A percentile compares a stretch with the other conserved stretches of the same genome.
Evolutionary conservation across 2,113 vertebrate genomes (phyloP).

Genomic region (Pongo pygmaeus): DNA sequence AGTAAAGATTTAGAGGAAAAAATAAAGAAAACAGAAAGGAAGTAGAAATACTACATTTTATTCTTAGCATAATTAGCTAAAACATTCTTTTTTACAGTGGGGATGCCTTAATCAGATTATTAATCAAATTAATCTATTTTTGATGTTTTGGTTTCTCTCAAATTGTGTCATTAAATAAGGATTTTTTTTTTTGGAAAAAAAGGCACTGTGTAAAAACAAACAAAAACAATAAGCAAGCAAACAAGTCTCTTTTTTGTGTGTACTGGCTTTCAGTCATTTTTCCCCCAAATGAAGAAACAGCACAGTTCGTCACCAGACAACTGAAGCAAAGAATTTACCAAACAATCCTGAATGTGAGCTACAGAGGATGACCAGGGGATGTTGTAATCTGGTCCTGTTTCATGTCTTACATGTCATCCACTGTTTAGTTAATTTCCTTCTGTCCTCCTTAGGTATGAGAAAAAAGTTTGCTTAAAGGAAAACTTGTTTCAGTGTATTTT

Average conservation of each 20-base stretch:
- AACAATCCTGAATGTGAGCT: background rate
- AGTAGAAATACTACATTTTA: background rate
- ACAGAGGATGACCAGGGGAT: constrained; percentile 21
- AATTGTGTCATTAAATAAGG: background rate
- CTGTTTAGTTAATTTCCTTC: constrained; percentile 26
- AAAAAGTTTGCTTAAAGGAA: background rate
- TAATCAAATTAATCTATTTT: background rate
- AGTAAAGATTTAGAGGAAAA: background rate
- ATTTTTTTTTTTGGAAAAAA: background rate
- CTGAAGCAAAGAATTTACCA: background rate
- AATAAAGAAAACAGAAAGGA: background rate
- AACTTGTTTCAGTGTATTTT: background rate
- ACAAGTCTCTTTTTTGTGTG: background rate
- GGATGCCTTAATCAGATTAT: background rate
- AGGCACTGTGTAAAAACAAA: background rate
- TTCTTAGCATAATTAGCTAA: background rate
- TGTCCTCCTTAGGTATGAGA: background rate
- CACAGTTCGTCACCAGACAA: background rate
- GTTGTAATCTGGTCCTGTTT: constrained; percentile 33
- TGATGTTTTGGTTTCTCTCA: background rate
- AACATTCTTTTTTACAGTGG: background rate
- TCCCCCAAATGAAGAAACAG: background rate
- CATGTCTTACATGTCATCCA: constrained; percentile 23
- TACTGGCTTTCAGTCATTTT: background rate
- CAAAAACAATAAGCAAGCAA: rapidly evolving